Evolutionary conservation across 2,113 vertebrate genomes (phyloP).

Genomic region (Anarrhichthys ocellatus): DNA sequence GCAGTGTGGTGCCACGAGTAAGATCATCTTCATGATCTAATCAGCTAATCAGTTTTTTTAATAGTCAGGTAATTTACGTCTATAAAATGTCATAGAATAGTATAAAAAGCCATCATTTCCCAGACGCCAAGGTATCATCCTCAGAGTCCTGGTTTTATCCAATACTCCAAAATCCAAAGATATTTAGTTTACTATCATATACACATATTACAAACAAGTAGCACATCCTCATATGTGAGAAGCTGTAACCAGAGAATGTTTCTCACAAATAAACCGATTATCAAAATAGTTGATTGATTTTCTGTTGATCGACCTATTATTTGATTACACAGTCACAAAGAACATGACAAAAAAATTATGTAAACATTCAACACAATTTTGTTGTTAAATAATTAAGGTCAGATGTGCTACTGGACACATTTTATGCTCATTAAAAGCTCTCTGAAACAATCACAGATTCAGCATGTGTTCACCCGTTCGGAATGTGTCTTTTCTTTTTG

Average conservation of each 20-base stretch:
- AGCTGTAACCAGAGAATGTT: neutral
- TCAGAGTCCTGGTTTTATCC: neutral
- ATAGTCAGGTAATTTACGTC: neutral
- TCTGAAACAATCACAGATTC: neutral
- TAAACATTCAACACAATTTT: neutral
- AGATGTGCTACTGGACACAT: neutral
- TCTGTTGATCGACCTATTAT: neutral
- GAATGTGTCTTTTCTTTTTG: neutral
- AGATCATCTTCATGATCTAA: neutral
- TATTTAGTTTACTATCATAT: neutral
- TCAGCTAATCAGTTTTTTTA: neutral
- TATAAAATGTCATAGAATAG: neutral
- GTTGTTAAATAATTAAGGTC: neutral
- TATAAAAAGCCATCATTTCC: neutral
- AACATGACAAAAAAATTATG: neutral
- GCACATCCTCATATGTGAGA: neutral
- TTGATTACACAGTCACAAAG: neutral
- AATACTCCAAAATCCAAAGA: neutral
- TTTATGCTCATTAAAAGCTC: conserved; percentile 19
- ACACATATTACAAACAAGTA: neutral
- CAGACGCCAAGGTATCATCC: neutral
- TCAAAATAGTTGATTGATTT: neutral
- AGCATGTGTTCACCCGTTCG: neutral
- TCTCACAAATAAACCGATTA: neutral
- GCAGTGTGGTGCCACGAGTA: neutral